Evolutionary conservation across 2,797 vertebrate genomes (phyloP), one percentile per base, ranked within the genome.

Genomic region (Betta splendens): DNA sequence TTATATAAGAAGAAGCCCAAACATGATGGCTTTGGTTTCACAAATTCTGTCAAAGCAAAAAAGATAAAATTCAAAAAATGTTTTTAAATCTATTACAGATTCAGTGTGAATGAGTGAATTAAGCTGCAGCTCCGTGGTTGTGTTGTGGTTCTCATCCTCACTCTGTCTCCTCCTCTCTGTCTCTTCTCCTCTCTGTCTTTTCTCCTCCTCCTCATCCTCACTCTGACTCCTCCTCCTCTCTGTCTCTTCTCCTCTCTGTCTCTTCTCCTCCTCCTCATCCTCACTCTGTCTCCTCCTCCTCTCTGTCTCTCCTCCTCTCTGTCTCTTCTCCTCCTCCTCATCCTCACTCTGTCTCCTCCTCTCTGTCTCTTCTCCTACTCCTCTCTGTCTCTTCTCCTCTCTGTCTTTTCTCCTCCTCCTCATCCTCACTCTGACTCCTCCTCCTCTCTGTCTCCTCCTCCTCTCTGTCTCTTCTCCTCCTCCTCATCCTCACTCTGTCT

Each of bases 271-370:
- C 22, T 25, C 43, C 51, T 38, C 36, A n/a, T n/a, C n/a, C n/a
- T n/a, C n/a, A n/a, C n/a, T n/a, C n/a, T n/a, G n/a, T 20, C 36
- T 38, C 36, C 38, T 36, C 11, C 36, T 18, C 36, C 16, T 38
- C 39, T 42, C 39, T 23, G 11, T 42, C 39, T 15, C 40, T 25
- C n/a, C 16, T 20, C n/a, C 53, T 17, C 64, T 65, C 60, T 59
- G 29, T 52, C 50, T 80, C 44, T 80, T 77, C 80, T 75, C 75
- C 77, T 70, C 79, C 76, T 76, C 76, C 65, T 64, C 77, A 80
- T 77, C 69, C 75, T 45, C 77, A 79, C 72, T 75, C 79, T 80
- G 33, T 75, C 84, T 58, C 85, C 79, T 79, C 77, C 75, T 73
- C 80, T 35, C 23, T 18, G 26, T 13, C 44, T 15, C 42, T 46